These are phyloP conservation scores for Nicator chloris DNA, from an alignment of 2,113 vertebrate genomes.

Conservation along the genomic window DNA sequence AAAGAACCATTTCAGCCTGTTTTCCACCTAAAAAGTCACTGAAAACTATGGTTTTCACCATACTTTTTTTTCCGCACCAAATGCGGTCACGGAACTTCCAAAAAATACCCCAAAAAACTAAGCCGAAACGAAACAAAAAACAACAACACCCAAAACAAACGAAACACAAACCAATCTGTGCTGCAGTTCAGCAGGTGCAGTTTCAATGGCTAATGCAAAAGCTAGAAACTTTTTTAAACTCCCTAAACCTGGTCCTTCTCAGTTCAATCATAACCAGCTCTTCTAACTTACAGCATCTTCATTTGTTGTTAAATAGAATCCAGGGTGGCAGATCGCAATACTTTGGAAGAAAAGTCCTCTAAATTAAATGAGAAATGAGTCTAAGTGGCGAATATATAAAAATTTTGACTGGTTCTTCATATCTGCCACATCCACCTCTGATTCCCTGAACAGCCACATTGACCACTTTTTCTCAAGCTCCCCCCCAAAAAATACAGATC, in stretches of 20 bases:
- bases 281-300: not conserved
- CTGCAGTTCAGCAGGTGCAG: not conserved
- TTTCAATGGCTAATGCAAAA: not conserved
- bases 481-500: not conserved
- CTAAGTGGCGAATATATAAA: not conserved
- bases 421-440: not conserved
- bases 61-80: not conserved
- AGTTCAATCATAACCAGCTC: not conserved
- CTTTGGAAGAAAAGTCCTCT: not conserved
- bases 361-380: not conserved
- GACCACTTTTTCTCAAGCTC: not conserved
- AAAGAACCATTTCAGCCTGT: not conserved
- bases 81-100: accelerated
- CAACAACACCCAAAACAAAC: too few relatives aligned
- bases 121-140: too few relatives aligned
- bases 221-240: not conserved
- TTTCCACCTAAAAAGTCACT: not conserved
- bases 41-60: not conserved
- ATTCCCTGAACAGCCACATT: not conserved
- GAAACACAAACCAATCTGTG: not conserved
- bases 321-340: not conserved
- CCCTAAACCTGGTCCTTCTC: not conserved
- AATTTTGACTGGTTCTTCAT: not conserved
- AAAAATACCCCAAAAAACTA: not conserved
- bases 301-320: not conserved